A percentile compares a stretch with the other conserved stretches of the same genome.
phyloP scores from a whole-genome alignment of 2,113 vertebrate genomes.

The Trogon surrucura region DNA sequence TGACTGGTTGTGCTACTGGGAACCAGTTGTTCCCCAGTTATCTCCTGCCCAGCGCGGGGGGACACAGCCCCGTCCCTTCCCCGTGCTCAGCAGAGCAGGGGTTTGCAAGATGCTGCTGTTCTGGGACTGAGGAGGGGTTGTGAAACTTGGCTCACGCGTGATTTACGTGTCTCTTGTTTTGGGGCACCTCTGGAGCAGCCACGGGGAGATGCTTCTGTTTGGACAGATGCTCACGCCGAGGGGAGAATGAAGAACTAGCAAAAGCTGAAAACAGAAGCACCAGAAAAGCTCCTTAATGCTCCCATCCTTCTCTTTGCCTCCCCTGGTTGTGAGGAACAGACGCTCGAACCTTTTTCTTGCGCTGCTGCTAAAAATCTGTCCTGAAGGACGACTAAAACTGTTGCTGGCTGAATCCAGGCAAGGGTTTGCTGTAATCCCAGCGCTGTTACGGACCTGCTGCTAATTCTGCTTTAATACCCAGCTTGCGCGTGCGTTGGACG shows the following conservation, averaged over 20 bases:
- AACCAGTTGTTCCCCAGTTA: not conserved
- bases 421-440: not conserved
- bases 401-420: not conserved
- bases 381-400: not conserved
- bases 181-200: not conserved
- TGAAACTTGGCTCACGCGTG: not conserved
- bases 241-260: not conserved
- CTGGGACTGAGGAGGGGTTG: not conserved
- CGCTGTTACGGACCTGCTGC: not conserved
- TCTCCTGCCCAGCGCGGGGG: not conserved
- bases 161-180: not conserved
- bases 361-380: not conserved
- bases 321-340: not conserved
- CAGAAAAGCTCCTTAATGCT: not conserved
- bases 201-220: accelerated
- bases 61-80: not conserved
- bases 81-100: not conserved
- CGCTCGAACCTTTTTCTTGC: not conserved
- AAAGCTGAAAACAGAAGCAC: not conserved
- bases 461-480: not conserved
- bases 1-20: not conserved
- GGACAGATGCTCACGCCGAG: not conserved
- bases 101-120: not conserved
- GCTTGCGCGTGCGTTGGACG: not conserved
- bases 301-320: not conserved